Conservation (phyloP, 92 coral and sea anemone genomes). For the Pocillopora meandrina region DNA sequence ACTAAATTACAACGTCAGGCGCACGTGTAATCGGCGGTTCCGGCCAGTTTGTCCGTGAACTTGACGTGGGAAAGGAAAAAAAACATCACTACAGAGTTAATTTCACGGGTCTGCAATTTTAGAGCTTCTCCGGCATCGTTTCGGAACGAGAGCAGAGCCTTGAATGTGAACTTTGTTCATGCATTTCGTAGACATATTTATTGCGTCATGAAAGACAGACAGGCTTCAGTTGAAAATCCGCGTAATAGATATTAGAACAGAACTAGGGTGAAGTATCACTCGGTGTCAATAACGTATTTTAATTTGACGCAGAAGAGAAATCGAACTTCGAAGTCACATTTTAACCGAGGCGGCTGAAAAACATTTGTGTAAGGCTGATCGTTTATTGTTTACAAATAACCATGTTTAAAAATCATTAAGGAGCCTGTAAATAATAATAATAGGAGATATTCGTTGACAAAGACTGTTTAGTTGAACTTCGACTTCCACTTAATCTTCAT, state of each 20-base stretch:
- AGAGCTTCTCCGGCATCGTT: background rate
- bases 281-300: background rate
- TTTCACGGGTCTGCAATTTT: background rate
- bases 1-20: constrained; percentile 24
- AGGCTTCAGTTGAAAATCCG: background rate
- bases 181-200: background rate
- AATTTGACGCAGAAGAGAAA: background rate
- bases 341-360: background rate
- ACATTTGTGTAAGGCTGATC: constrained; percentile 8
- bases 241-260: background rate
- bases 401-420: constrained; percentile 72
- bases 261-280: background rate
- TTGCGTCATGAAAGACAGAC: background rate
- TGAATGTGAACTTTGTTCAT: constrained; percentile 1
- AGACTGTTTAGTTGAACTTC: constrained; percentile 31
- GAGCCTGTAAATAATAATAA: constrained; percentile 62
- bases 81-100: background rate
- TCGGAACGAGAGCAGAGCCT: constrained; percentile 1
- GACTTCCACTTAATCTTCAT: background rate
- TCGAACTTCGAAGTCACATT: background rate
- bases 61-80: constrained; percentile 7
- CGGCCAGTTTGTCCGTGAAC: background rate
- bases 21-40: background rate
- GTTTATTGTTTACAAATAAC: constrained; percentile 69
- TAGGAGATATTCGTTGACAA: constrained; percentile 26